These are phyloP conservation scores for Thereva nobilitata DNA, from an alignment of 2,888 invertebrate genomes.

Conservation along the genomic window DNA sequence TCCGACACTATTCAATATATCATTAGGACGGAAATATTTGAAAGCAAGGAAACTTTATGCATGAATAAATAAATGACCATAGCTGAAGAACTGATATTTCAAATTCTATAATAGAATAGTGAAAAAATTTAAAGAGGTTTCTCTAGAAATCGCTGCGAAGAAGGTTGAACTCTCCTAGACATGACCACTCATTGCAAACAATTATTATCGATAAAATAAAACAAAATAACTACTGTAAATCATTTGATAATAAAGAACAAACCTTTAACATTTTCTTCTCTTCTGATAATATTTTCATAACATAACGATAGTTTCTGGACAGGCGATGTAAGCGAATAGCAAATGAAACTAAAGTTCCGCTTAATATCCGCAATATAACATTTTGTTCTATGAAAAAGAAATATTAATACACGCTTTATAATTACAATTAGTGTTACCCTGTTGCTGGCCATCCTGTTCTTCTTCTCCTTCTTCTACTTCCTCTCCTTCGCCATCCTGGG, in stretches of 20 bases:
- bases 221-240: background rate
- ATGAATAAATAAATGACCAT: no score
- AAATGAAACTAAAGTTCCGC: conserved; percentile 69
- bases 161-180: conserved; percentile 26
- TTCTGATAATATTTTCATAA: conserved; percentile 81
- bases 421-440: no score
- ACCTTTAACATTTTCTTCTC: conserved; percentile 91
- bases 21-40: no score
- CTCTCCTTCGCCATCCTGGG: no score
- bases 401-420: no score
- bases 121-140: no score
- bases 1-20: no score
- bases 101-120: no score
- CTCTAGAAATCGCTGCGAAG: conserved; percentile 38
- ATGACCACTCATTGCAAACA: background rate
- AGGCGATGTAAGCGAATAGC: conserved; percentile 83
- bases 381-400: conserved; percentile 23
- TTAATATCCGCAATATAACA: conserved; percentile 53
- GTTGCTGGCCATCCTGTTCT: background rate
- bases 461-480: conserved; percentile 28
- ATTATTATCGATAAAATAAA: no score
- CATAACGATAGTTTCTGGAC: conserved; percentile 93
- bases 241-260: conserved; percentile 41
- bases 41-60: no score
- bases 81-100: no score